These are phyloP conservation scores for Phrynocephalus forsythii DNA, from an alignment of 2,797 vertebrate genomes.

Conservation along the genomic window DNA sequence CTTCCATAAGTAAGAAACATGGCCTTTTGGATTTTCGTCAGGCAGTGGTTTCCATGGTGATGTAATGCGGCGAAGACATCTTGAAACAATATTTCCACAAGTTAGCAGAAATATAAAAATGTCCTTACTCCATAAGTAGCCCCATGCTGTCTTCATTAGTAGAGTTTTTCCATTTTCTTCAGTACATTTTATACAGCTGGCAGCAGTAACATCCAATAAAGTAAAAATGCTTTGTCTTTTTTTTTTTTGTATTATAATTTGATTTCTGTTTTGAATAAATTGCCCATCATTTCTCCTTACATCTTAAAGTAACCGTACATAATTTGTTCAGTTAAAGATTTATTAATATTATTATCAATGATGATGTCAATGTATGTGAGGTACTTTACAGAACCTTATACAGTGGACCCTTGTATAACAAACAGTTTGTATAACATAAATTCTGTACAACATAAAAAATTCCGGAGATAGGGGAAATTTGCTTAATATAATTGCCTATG, in stretches of 20 bases:
- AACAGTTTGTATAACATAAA: no score
- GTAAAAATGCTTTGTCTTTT: not conserved
- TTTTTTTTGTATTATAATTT: not conserved
- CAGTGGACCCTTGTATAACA: no score
- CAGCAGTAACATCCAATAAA: not conserved
- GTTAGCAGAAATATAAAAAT: constrained; percentile 16
- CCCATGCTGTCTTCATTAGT: not conserved
- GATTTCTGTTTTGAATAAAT: not conserved
- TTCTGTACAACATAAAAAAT: no score
- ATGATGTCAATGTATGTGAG: not conserved
- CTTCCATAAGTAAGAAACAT: not conserved
- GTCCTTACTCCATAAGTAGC: not conserved
- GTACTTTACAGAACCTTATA: not conserved
- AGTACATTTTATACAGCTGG: not conserved
- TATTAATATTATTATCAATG: not conserved
- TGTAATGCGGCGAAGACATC: not conserved
- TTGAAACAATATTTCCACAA: constrained; percentile 24
- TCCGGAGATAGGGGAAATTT: no score
- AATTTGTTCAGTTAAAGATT: not conserved
- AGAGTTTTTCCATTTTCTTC: not conserved
- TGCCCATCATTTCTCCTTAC: not conserved
- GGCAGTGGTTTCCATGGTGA: constrained; percentile 18
- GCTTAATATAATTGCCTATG: no score
- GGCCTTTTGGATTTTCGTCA: constrained; percentile 8
- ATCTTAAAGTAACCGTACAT: not conserved